Base-by-base conservation (phyloP, 2,888 invertebrate species). In the Melinaea marsaeus region DNA sequence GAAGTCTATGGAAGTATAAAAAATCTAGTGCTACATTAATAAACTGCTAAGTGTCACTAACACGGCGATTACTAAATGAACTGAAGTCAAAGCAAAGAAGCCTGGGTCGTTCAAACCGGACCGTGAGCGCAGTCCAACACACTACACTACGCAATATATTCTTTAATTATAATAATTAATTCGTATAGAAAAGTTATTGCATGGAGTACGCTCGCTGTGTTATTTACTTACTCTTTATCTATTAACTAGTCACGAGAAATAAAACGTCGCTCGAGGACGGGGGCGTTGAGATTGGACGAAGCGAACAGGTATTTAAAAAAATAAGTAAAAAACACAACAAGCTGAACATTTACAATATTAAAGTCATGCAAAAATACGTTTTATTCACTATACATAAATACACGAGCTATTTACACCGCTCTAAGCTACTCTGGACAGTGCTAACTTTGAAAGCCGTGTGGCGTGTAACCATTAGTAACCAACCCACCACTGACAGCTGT, bases 131-230 rank as follows among this genome's bases (percentile, higher is more conserved):
- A 55, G 57, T 58, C 58, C 60, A 66, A 69, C 66, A 64, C 64
- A 64, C 65, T 60, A 69, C 69, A 62, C 71, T 70, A 71, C 64
- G 62, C 61, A 57, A 59, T 64, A 62, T 56, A 65, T 63, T 34
- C 57, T 66, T 66, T 63, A 68, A 70, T 56, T 62, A 57, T 60
- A 66, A 60, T 60, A 63, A 61, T 66, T 68, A 69, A 68, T 68
- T 76, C 74, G 73, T 76, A 77, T 80, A 79, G 77, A 79, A 80
- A 81, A 80, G 65, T 79, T 81, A 81, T 82, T 81, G 81, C 81
- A 79, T 66, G 64, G 66, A 66, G 62, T 56, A 58, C 68, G 62
- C 60, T 59, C 48, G 64, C 69, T 55, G 64, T 65, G 73, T 67
- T 68, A 33, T 58, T 65, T 69, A 69, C 70, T 72, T 68, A 70